phyloP scores from a whole-genome alignment of 2,888 invertebrate genomes.

The Trissonchulus latispiculum region DNA sequence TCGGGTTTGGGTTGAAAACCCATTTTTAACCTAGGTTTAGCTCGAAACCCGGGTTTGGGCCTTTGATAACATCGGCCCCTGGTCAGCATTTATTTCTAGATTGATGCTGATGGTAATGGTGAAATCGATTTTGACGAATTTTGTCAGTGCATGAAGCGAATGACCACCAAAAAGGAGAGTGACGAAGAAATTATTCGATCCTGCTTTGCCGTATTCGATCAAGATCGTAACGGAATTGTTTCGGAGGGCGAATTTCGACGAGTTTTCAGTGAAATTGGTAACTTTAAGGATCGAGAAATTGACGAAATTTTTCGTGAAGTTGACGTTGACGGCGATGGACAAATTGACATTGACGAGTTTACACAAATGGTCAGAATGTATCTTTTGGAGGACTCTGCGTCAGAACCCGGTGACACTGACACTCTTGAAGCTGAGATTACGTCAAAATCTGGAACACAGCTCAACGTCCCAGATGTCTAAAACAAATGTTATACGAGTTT shows the following conservation, averaged over 20 bases:
- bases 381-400: slow-evolving; percentile 25
- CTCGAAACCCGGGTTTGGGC: too few relatives aligned
- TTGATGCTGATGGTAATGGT: slow-evolving; percentile 21
- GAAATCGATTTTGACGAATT: slow-evolving; percentile 44
- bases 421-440: too few relatives aligned
- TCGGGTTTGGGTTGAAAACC: too few relatives aligned
- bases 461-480: too few relatives aligned
- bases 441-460: too few relatives aligned
- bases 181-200: slow-evolving; percentile 40
- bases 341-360: slow-evolving; percentile 38
- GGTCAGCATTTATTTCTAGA: too few relatives aligned
- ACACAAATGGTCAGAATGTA: slow-evolving; percentile 24
- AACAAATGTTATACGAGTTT: too few relatives aligned
- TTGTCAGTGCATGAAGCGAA: slow-evolving; percentile 42
- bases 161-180: slow-evolving; percentile 33
- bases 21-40: too few relatives aligned
- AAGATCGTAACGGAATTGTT: slow-evolving; percentile 35
- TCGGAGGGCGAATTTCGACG: slow-evolving; percentile 31
- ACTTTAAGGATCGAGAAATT: slow-evolving; percentile 38
- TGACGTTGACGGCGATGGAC: slow-evolving; percentile 41
- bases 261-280: slow-evolving; percentile 35
- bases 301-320: slow-evolving; percentile 40
- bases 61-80: too few relatives aligned
- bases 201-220: slow-evolving; percentile 35
- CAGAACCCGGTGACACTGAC: too few relatives aligned